Conservation (phyloP, 2,888 invertebrate species). For the Trachelus troglodyta region DNA sequence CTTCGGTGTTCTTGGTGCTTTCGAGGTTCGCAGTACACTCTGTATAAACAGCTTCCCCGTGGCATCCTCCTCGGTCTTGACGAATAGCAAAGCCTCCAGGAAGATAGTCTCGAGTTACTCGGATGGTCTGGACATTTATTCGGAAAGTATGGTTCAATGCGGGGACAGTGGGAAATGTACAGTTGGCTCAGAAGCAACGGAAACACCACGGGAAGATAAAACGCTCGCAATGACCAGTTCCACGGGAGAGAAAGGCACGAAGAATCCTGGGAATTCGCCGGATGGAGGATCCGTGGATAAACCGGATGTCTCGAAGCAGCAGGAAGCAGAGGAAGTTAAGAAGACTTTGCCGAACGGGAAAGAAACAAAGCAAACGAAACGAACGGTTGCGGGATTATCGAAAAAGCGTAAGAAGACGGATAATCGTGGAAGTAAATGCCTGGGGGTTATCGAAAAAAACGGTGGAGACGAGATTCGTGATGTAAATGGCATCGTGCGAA, state of each 20-base stretch:
- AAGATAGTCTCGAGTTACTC: not conserved
- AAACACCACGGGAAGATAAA: not conserved
- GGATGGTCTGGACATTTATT: not conserved
- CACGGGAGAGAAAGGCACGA: not conserved
- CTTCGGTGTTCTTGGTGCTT: not conserved
- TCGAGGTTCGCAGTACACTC: not conserved
- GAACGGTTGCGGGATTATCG: slow-evolving; percentile 9
- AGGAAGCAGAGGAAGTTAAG: not conserved
- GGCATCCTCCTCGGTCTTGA: not conserved
- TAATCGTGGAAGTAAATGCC: slow-evolving; percentile 15
- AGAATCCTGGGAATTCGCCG: not conserved
- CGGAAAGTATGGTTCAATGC: not conserved
- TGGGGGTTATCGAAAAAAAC: not conserved
- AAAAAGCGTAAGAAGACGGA: not conserved
- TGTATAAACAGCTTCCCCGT: not conserved
- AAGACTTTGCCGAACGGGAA: not conserved
- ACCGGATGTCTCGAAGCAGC: not conserved
- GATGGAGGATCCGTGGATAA: not conserved
- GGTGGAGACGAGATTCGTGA: not conserved
- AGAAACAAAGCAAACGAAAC: slow-evolving; percentile 11
- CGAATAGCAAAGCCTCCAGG: not conserved
- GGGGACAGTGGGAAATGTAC: not conserved
- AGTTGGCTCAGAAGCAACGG: not conserved
- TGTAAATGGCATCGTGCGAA: not conserved
- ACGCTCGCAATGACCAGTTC: not conserved